Base-by-base conservation (phyloP, 2,888 invertebrate genomes). In the Hyppa rectilinea region DNA sequence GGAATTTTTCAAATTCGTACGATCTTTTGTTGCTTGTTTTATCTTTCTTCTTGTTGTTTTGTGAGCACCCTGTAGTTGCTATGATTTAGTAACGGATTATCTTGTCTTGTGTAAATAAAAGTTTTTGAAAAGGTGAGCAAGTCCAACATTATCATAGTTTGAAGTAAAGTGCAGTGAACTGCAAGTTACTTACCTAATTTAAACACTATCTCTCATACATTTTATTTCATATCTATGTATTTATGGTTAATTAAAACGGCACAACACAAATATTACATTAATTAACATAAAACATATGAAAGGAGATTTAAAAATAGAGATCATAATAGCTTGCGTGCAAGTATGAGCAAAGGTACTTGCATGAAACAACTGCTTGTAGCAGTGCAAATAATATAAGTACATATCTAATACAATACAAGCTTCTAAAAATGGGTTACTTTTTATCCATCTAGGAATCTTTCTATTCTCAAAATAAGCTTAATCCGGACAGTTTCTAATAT, bases 1-100 rank as follows among this genome's bases (percentile, higher is more conserved):
- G 72, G 23, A 73, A 60, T 76, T 70, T 79, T 80, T 50, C 64
- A 76, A 76, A 67, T 68, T 75, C 50, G 55, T 61, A 52, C 47
- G 58, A 66, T 47, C 45, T 61, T 68, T 79, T 78, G 55, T 53
- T 75, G 72, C 60, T 71, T 56, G 29, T 53, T 58, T 31, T 61
- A 45, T 34, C 0, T 7, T 34, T 43, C 50, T 26, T 62, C 5
- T 38, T 52, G 12, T 38, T 61, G n/a, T 47, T 68, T 63, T 47
- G 29, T 47, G 34, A 73, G 34, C 29, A 67, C 1, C 17, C 61
- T 66, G 52, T 61, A 66, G 40, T 53, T 55, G 36, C 10, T 53
- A 45, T 34, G 43, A 73, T 73, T 78, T 67, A 78, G 61, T 62
- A 40, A 14, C 23, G 29, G 47, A 38, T 66, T 65, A 43, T 66